A percentile compares a stretch with the other conserved stretches of the same genome.
phyloP scores from a whole-genome alignment of 2,888 invertebrate genomes.

The Diogma glabrata region DNA sequence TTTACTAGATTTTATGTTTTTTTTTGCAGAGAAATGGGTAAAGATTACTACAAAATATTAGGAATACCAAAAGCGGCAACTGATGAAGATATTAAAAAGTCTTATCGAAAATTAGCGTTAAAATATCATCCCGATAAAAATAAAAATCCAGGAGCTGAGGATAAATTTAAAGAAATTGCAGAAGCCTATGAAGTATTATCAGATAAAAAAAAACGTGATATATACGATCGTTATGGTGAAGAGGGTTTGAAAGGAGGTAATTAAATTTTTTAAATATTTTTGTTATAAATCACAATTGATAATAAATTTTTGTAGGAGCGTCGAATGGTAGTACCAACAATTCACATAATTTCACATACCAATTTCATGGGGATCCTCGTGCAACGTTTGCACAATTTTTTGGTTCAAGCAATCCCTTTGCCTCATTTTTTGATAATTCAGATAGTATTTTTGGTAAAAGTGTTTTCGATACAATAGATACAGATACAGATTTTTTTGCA shows the following conservation, averaged over 20 bases:
- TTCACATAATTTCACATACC: slow-evolving; percentile 62
- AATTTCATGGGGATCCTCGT: slow-evolving; percentile 90
- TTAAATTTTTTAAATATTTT: slow-evolving; percentile 23
- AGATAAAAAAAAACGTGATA: slow-evolving; percentile 88
- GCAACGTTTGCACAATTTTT: slow-evolving; percentile 98
- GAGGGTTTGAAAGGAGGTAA: slow-evolving; percentile 77
- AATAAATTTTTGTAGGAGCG: slow-evolving; percentile 40
- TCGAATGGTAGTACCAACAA: slow-evolving; percentile 48
- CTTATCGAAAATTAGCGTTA: slow-evolving; percentile 89
- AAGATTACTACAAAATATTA: slow-evolving; percentile 93
- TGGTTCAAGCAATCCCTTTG: slow-evolving; percentile 89
- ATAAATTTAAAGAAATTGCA: slow-evolving; percentile 91
- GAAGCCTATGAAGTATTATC: slow-evolving; percentile 97
- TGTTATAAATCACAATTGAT: slow-evolving; percentile 7
- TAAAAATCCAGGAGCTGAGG: slow-evolving; percentile 88
- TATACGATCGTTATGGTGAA: slow-evolving; percentile 90
- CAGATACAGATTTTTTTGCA: slow-evolving; percentile 70
- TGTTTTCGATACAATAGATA: slow-evolving; percentile 63
- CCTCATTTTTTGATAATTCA: slow-evolving; percentile 71
- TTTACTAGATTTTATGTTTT: no score
- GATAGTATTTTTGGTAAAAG: slow-evolving; percentile 48
- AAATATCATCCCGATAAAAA: slow-evolving; percentile 99
- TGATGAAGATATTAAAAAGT: slow-evolving; percentile 96
- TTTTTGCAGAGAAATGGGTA: no score
- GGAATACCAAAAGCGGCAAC: slow-evolving; percentile 76